Evolutionary conservation across 2,113 vertebrate species (phyloP).

Genomic region (Phrynosoma platyrhinos): DNA sequence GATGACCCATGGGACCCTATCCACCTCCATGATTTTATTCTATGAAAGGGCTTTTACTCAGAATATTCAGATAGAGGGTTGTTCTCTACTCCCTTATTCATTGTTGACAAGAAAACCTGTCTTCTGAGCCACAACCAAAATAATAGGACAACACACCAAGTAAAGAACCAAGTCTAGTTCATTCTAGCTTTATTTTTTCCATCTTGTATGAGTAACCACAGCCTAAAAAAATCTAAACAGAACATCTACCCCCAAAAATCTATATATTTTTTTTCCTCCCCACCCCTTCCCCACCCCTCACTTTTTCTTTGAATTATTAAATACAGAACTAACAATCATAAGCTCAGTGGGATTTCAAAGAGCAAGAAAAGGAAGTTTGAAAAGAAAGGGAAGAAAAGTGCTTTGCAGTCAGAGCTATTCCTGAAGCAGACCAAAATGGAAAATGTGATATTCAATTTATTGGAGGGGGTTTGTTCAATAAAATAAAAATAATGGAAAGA

Average conservation of each 20-base stretch:
- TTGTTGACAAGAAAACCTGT: not conserved
- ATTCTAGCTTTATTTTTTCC: conserved; percentile 66
- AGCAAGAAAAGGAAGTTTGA: conserved; percentile 62
- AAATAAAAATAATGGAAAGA: not conserved
- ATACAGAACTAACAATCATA: conserved; percentile 68
- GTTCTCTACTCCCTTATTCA: not conserved
- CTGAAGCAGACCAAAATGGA: conserved; percentile 39
- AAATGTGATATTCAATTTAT: conserved; percentile 6
- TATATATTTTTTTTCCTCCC: conserved; percentile 3
- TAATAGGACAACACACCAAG: conserved; percentile 16
- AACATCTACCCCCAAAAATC: conserved; percentile 66
- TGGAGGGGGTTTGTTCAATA: not conserved
- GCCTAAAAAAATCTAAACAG: conserved; percentile 76
- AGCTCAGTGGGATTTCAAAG: conserved; percentile 72
- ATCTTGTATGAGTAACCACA: conserved; percentile 72
- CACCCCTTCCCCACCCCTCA: not conserved
- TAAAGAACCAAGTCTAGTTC: conserved; percentile 50
- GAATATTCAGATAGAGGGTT: not conserved
- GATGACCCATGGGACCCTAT: too few relatives aligned
- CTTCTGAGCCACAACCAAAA: not conserved
- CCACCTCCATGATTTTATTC: too few relatives aligned
- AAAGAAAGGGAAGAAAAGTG: conserved; percentile 71
- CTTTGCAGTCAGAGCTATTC: conserved; percentile 63
- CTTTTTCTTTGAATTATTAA: conserved; percentile 27
- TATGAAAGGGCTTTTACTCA: too few relatives aligned